A percentile compares a stretch with the other conserved stretches of the same genome.
phyloP scores from a whole-genome alignment of 2,888 invertebrate species.

The Noctua janthe region DNA sequence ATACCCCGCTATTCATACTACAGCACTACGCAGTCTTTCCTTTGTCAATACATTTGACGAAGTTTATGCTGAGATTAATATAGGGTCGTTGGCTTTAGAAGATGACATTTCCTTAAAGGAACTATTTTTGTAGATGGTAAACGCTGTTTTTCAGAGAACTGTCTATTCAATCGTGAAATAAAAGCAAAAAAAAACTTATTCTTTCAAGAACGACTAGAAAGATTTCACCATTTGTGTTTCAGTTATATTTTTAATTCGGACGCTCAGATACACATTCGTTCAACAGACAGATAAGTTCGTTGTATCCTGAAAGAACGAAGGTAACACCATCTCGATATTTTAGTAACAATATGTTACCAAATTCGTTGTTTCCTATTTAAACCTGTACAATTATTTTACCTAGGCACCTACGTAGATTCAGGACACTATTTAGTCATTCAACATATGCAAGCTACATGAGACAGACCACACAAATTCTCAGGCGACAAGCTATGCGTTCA shows the following conservation, averaged over 20 bases:
- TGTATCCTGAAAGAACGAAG: background rate
- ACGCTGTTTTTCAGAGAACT: background rate
- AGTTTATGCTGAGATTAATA: slow-evolving; percentile 21
- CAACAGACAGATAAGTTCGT: background rate
- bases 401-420: background rate
- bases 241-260: background rate
- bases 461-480: slow-evolving; percentile 68
- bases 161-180: slow-evolving; percentile 1
- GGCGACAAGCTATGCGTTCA: slow-evolving; percentile 78
- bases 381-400: background rate
- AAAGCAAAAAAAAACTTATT: background rate
- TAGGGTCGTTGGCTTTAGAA: background rate
- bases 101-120: background rate
- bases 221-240: background rate
- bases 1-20: slow-evolving; percentile 40
- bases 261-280: background rate
- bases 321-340: background rate
- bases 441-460: slow-evolving; percentile 41
- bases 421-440: slow-evolving; percentile 31
- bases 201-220: background rate
- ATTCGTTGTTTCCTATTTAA: background rate
- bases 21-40: slow-evolving; percentile 28
- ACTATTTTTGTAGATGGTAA: slow-evolving; percentile 14
- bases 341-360: background rate
- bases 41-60: slow-evolving; percentile 40